Percentiles rank a stretch among this genome's conserved stretches.
phyloP scores from a whole-genome alignment of 2,797 vertebrate species.

The Myotis planiceps region DNA sequence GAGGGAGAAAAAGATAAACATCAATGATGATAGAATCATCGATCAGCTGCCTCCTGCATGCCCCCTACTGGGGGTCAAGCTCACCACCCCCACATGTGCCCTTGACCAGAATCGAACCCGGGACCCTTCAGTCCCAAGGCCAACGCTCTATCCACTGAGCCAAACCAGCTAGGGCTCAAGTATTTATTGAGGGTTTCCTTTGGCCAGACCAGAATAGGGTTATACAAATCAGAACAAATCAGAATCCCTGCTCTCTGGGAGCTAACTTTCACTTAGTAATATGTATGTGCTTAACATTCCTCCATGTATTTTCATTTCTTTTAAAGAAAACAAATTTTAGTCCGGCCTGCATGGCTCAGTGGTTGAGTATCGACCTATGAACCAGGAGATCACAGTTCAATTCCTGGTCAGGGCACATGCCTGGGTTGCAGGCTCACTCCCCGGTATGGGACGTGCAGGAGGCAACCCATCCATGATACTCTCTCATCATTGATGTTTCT shows the following conservation, averaged over 20 bases:
- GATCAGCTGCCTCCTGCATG: too few relatives aligned
- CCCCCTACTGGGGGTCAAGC: too few relatives aligned
- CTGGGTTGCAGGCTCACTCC: too few relatives aligned
- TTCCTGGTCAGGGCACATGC: too few relatives aligned
- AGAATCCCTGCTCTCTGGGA: neutral
- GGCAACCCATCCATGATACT: too few relatives aligned
- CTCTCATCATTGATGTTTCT: too few relatives aligned
- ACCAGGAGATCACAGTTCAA: too few relatives aligned
- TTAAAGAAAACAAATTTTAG: neutral
- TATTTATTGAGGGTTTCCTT: neutral
- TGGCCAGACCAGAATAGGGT: neutral
- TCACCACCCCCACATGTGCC: too few relatives aligned
- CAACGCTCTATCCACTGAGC: neutral
- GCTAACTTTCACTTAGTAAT: neutral
- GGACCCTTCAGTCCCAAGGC: neutral
- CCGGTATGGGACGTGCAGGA: too few relatives aligned
- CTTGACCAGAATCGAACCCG: too few relatives aligned
- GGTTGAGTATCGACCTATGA: too few relatives aligned
- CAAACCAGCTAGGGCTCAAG: neutral
- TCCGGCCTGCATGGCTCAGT: too few relatives aligned
- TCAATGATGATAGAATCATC: neutral
- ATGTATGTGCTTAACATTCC: neutral
- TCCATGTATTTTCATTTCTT: neutral
- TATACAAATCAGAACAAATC: neutral
- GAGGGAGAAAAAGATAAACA: neutral